phyloP scores from a whole-genome alignment of 2,797 vertebrate genomes.

The Typhlichthys subterraneus region DNA sequence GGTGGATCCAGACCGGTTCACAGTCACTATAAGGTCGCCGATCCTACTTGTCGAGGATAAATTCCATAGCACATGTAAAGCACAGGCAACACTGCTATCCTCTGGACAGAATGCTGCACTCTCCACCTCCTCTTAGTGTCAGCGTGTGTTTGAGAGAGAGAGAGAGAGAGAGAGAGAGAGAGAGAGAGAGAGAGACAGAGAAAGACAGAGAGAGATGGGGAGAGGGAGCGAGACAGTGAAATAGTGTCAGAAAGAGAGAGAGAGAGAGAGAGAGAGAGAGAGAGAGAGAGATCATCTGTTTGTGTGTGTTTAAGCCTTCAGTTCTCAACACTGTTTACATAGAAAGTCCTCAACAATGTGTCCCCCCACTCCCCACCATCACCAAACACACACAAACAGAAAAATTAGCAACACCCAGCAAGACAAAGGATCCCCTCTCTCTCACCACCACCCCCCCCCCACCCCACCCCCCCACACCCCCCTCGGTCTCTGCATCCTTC shows the following conservation, averaged over 20 bases:
- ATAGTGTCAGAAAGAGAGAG: constrained; percentile 7
- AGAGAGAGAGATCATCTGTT: background rate
- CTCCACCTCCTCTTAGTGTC: too few relatives aligned
- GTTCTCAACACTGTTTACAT: constrained; percentile 48
- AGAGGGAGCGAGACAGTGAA: constrained; percentile 9
- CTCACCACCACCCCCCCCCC: constrained; percentile 62
- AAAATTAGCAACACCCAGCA: background rate
- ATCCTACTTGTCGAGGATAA: constrained; percentile 7
- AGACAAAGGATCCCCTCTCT: constrained; percentile 43
- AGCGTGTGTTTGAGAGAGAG: too few relatives aligned
- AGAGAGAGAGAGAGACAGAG: background rate
- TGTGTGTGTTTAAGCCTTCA: constrained; percentile 29
- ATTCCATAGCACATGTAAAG: constrained; percentile 9
- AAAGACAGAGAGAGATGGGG: constrained; percentile 1
- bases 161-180: too few relatives aligned
- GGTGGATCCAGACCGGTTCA: constrained; percentile 26
- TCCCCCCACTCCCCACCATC: constrained; percentile 20
- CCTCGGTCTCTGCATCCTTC: constrained; percentile 48
- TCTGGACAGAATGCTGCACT: too few relatives aligned
- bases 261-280: constrained; percentile 4
- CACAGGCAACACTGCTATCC: constrained; percentile 4
- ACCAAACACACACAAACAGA: background rate
- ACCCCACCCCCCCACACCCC: too few relatives aligned
- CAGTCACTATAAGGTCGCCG: constrained; percentile 13
- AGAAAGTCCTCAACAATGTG: constrained; percentile 68